Evolutionary conservation across 2,113 vertebrate genomes (phyloP), one percentile per base, ranked within the genome.

Genomic region (Odontesthes bonariensis): DNA sequence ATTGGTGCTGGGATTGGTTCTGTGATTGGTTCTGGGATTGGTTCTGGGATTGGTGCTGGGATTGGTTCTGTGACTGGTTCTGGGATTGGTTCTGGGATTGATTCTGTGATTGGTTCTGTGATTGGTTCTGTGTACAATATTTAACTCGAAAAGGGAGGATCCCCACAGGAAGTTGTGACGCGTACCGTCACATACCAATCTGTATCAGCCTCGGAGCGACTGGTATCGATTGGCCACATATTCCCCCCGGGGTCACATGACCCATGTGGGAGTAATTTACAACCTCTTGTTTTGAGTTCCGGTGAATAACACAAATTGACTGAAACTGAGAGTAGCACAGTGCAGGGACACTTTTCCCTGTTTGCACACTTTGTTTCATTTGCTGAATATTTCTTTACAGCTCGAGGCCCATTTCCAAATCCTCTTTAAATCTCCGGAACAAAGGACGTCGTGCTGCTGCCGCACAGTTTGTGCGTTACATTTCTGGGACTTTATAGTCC

Each of bases 161-260:
- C 16, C 8, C 59, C 44, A 16, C 60, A 17, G 42, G 40, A 47
- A 62, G 16, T 12, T 9, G 22, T 31, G 22, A 62, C 12, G 59
- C 27, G 2, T 13, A 27, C 7, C 2, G 8, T 11, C 6, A 11
- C 19, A 47, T 12, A 3, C 22, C 20, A 22, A 2, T 1, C 14
- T 17, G 38, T 42, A 9, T 52, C 10, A 23, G 27, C 52, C 22
- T 2, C 3, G 27, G 55, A 63, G 42, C 40, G 13, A 6, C 44
- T 46, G 5, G 74, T 81, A 71, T 81, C 23, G 40, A 55, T 14
- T 66, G 33, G 10, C 59, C 40, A 49, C 23, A 47, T 55, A 16
- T 22, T 27, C n/a, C 42, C 22, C 57, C 0, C 27, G 35, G 73
- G 73, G 32, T 65, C 19, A 72, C n/a, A 19, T 12, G 27, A 20